Evolutionary conservation across 2,797 vertebrate species (phyloP), one percentile per base, ranked within the genome.

Genomic region (Rhincodon typus): DNA sequence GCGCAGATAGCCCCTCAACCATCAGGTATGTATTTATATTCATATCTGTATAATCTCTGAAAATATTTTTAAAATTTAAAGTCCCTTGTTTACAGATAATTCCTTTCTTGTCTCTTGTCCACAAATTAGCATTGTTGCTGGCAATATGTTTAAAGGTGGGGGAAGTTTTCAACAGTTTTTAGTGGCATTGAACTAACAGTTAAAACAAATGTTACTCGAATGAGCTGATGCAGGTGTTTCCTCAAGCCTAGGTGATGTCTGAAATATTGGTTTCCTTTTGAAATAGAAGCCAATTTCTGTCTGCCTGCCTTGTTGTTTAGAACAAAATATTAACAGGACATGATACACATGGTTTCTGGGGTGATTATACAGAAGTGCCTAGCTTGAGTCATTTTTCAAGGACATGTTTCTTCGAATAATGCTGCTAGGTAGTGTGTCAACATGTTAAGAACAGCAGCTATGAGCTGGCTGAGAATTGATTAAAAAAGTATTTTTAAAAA

Each of bases 1-100:
- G 17, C 57, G 21, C 88, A 62, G 34, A 38, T 91, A 10, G 62
- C 38, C 1, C 38, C 90, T 23, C 90, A 93, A 38, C 90, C 90
- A 96, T 50, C 94, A 95, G 94, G 94, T 95, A 17, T 72, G 94
- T 77, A 74, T 15, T 72, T 74, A 50, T 12, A 2, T 15, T 53
- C 38, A 42, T 42, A 21, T 62, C 2, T 57, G n/a, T 66, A 93
- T 74, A 77, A 57, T 53, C 69, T 17, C 7, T 57, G 23, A 94
- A 72, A 27, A 21, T 93, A 21, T 67, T 67, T 38, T 91, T 93
- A 69, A 94, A 25, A 70, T 30, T 94, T 94, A 74, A 74, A 74
- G 17, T 50, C 5, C 17, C 15, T 23, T 25, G 23, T 46, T 74
- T 77, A 30, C 5, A 34, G 53, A 42, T 30, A 72, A 74, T 77